These are phyloP conservation scores for Nymphalis polychloros DNA, from an alignment of 2,888 invertebrate species.

Conservation along the genomic window DNA sequence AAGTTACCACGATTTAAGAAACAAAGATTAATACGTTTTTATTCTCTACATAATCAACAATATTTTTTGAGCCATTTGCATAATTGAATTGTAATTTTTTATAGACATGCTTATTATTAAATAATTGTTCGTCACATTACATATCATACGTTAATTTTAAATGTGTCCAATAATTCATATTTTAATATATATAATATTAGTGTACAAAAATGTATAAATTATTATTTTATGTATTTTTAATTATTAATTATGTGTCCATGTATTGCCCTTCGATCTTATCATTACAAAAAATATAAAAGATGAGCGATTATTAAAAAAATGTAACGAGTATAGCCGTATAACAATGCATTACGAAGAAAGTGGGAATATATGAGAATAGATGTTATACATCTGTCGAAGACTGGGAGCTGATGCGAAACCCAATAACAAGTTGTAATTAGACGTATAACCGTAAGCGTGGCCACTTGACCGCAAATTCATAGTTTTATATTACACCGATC, in stretches of 20 bases:
- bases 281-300: no score
- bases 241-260: no score
- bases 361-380: constrained; percentile 21
- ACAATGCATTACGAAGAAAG: constrained; percentile 14
- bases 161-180: no score
- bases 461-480: constrained; percentile 68
- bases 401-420: constrained; percentile 48
- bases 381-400: constrained; percentile 54
- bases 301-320: neutral
- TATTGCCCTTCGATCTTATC: no score
- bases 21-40: neutral
- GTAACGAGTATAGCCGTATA: neutral
- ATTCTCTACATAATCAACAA: neutral
- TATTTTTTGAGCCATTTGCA: neutral
- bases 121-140: no score
- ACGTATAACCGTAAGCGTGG: constrained; percentile 48
- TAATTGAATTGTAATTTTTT: no score
- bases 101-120: no score
- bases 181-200: no score
- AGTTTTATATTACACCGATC: constrained; percentile 62
- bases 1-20: neutral
- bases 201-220: no score
- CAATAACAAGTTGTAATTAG: constrained; percentile 62
- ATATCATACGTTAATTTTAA: no score
- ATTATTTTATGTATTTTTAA: no score